Percentiles rank a stretch among this genome's conserved stretches.
Conservation (phyloP, 2,888 invertebrate species). For the Trichacis sp. region DNA sequence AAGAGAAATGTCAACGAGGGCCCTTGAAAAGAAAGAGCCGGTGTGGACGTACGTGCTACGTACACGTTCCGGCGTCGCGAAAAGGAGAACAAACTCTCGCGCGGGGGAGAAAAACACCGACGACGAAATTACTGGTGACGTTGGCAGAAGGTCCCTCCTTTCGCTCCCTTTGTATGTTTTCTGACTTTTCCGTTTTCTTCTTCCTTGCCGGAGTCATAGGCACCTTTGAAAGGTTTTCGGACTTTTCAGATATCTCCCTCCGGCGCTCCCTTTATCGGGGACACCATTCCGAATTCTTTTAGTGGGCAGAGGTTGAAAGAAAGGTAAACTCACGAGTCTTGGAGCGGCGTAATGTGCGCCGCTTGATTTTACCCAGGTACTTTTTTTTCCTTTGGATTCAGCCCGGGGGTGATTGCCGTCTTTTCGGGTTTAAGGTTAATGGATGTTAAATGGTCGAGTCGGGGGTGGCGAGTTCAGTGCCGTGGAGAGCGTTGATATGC, state of each 20-base stretch:
- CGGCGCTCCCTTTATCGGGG: conserved; percentile 32
- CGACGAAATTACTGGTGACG: conserved; percentile 57
- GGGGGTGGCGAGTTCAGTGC: conserved; percentile 3
- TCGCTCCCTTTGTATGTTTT: conserved; percentile 31
- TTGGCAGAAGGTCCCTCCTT: conserved; percentile 58
- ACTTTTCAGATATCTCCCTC: conserved; percentile 42
- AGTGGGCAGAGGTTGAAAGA: conserved; percentile 34
- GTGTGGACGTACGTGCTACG: conserved; percentile 20
- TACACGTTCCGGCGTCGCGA: conserved; percentile 20
- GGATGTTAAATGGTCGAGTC: conserved; percentile 33
- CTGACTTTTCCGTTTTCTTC: conserved; percentile 26
- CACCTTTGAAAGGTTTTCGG: conserved; percentile 42
- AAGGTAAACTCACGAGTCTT: conserved; percentile 37
- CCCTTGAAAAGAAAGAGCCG: conserved; percentile 6
- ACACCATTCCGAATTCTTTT: conserved; percentile 42
- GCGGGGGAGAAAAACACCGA: conserved; percentile 47
- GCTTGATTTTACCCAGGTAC: conserved; percentile 39
- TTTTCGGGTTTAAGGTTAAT: conserved; percentile 33
- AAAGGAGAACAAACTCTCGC: conserved; percentile 33
- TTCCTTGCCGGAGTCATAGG: too few species aligned
- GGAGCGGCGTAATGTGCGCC: conserved; percentile 32
- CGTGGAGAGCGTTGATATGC: conserved; percentile 23
- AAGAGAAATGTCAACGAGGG: conserved; percentile 25
- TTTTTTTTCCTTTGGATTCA: too few species aligned
- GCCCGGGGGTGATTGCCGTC: conserved; percentile 33